These are phyloP conservation scores for Tenthredo distinguenda DNA, from an alignment of 2,888 invertebrate genomes.

Conservation along the genomic window DNA sequence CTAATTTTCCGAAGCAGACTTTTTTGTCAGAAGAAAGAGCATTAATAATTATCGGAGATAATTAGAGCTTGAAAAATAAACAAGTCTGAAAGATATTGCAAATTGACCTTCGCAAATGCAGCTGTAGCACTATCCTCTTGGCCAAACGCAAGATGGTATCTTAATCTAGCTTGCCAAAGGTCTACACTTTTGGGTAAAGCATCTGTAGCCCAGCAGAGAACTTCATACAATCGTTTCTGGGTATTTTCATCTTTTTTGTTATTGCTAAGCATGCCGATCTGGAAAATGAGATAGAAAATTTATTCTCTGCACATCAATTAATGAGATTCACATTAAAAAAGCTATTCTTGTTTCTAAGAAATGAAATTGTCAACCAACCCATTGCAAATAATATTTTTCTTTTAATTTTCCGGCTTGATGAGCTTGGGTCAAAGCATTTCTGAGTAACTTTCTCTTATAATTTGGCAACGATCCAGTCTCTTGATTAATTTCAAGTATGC, in stretches of 20 bases:
- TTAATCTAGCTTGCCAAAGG: constrained; percentile 80
- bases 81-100: background rate
- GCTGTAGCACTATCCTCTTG: constrained; percentile 76
- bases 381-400: constrained; percentile 79
- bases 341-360: background rate
- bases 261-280: constrained; percentile 71
- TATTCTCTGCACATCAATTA: constrained; percentile 19
- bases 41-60: background rate
- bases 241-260: constrained; percentile 63
- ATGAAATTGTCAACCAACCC: constrained; percentile 70
- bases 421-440: constrained; percentile 79
- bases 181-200: constrained; percentile 77
- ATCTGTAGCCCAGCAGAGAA: constrained; percentile 78
- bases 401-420: constrained; percentile 78
- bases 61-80: background rate
- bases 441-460: constrained; percentile 79
- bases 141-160: constrained; percentile 76
- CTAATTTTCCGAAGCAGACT: too few relatives aligned
- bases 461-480: constrained; percentile 77
- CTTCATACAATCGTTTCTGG: constrained; percentile 69
- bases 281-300: constrained; percentile 32
- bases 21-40: background rate
- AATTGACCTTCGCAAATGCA: constrained; percentile 75
- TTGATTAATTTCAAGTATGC: constrained; percentile 80
- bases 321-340: background rate